These are phyloP conservation scores for Drosophila tanythrix DNA, from an alignment of 2,888 invertebrate genomes.

Conservation along the genomic window DNA sequence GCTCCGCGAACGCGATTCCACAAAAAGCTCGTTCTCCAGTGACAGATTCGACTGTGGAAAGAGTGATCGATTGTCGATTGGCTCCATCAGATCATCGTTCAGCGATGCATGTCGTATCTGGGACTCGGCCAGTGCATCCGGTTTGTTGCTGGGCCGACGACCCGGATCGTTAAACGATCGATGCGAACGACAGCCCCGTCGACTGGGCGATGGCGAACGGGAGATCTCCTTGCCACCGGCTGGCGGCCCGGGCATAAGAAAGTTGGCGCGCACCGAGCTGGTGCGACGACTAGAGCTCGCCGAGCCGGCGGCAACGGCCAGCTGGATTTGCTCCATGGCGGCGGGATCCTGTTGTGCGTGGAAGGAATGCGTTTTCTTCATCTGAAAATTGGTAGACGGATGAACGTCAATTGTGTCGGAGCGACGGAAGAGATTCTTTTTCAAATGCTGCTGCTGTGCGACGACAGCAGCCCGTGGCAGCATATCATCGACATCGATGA, in stretches of 20 bases:
- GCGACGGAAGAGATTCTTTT: slow-evolving; percentile 84
- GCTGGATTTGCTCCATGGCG: slow-evolving; percentile 81
- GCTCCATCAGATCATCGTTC: slow-evolving; percentile 84
- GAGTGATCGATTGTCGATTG: slow-evolving; percentile 70
- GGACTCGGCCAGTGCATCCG: slow-evolving; percentile 82
- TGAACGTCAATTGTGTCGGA: slow-evolving; percentile 85
- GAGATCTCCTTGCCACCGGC: slow-evolving; percentile 79
- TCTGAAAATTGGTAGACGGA: slow-evolving; percentile 84
- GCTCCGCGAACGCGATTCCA: slow-evolving; percentile 84
- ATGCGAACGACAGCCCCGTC: slow-evolving; percentile 84
- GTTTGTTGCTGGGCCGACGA: slow-evolving; percentile 80
- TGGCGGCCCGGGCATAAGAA: slow-evolving; percentile 83
- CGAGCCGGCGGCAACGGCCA: slow-evolving; percentile 70
- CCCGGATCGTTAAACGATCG: slow-evolving; percentile 84
- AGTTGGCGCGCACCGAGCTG: slow-evolving; percentile 84
- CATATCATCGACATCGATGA: slow-evolving; percentile 82
- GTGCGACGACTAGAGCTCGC: slow-evolving; percentile 83
- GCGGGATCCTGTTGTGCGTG: slow-evolving; percentile 84
- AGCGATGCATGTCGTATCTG: slow-evolving; percentile 84
- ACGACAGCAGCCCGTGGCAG: slow-evolving; percentile 65
- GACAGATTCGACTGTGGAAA: slow-evolving; percentile 82
- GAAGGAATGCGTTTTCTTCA: slow-evolving; percentile 85
- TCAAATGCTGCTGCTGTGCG: slow-evolving; percentile 78
- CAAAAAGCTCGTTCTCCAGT: slow-evolving; percentile 84
- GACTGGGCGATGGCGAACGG: slow-evolving; percentile 84